These are phyloP conservation scores for Eucidaris tribuloides DNA, from an alignment of 35 echinoderm and acorn worm species.

Conservation along the genomic window DNA sequence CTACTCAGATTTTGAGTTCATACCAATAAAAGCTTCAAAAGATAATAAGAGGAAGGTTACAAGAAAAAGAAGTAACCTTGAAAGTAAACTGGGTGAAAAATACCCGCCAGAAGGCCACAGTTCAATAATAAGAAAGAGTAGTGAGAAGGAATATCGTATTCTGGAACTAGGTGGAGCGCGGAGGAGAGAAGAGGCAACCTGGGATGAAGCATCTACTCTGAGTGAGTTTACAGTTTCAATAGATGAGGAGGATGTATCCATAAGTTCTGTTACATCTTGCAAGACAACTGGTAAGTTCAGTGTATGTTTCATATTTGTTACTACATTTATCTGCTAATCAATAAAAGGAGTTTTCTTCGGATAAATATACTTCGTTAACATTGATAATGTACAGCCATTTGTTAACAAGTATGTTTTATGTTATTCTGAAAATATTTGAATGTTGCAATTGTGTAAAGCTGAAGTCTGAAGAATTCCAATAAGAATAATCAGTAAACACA, in stretches of 20 bases:
- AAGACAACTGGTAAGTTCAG: neutral
- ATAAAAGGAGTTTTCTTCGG: too few species aligned
- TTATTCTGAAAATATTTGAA: too few species aligned
- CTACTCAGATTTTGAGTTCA: neutral
- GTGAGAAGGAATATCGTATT: neutral
- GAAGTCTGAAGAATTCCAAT: too few species aligned
- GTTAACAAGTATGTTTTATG: too few species aligned
- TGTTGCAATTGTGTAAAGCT: too few species aligned
- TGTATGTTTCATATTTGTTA: too few species aligned
- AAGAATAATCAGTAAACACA: too few species aligned
- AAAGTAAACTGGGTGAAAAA: neutral
- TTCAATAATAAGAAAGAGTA: neutral
- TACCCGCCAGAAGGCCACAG: neutral
- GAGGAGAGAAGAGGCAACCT: neutral
- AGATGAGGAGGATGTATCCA: neutral
- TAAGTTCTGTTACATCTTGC: neutral
- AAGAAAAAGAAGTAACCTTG: neutral
- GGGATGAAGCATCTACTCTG: neutral
- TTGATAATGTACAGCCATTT: too few species aligned
- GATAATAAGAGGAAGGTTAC: neutral
- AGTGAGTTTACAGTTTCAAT: neutral
- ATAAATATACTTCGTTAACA: too few species aligned
- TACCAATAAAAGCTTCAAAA: neutral
- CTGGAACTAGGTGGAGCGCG: neutral
- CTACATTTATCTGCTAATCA: too few species aligned